Conservation (phyloP, 2,888 invertebrate genomes). For the Drosophila algonquin region DNA sequence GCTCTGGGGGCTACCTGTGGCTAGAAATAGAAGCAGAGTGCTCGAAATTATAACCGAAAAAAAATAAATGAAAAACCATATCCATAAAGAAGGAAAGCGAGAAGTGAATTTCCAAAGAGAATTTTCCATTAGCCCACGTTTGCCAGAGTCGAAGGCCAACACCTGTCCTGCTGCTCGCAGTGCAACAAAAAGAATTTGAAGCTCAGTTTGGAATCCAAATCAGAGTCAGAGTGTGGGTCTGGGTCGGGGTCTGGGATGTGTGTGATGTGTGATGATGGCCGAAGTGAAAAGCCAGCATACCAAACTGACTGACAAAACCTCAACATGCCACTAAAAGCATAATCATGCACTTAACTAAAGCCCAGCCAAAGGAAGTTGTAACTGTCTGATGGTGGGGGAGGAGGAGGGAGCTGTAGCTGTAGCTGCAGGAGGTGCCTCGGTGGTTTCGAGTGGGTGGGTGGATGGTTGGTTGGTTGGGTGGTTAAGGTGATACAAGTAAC, state of each 20-base stretch:
- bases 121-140: constrained; percentile 45
- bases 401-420: not conserved
- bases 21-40: not conserved
- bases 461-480: constrained; percentile 20
- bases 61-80: constrained; percentile 25
- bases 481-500: constrained; percentile 57
- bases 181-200: constrained; percentile 24
- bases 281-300: constrained; percentile 40
- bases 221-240: not conserved
- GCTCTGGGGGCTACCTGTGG: constrained; percentile 17
- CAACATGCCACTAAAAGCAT: constrained; percentile 79
- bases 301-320: constrained; percentile 75
- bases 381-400: constrained; percentile 5
- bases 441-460: constrained; percentile 15
- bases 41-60: constrained; percentile 21
- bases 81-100: constrained; percentile 15
- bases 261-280: not conserved
- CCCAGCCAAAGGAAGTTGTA: constrained; percentile 44
- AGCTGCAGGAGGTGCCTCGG: constrained; percentile 1
- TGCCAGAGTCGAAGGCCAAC: constrained; percentile 28
- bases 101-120: constrained; percentile 25
- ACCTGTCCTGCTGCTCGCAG: constrained; percentile 13
- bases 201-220: constrained; percentile 7
- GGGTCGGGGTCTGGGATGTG: too few species aligned
- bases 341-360: constrained; percentile 78